Base-by-base conservation (phyloP, 2,888 invertebrate species). In the Cheilosia scutellata region DNA sequence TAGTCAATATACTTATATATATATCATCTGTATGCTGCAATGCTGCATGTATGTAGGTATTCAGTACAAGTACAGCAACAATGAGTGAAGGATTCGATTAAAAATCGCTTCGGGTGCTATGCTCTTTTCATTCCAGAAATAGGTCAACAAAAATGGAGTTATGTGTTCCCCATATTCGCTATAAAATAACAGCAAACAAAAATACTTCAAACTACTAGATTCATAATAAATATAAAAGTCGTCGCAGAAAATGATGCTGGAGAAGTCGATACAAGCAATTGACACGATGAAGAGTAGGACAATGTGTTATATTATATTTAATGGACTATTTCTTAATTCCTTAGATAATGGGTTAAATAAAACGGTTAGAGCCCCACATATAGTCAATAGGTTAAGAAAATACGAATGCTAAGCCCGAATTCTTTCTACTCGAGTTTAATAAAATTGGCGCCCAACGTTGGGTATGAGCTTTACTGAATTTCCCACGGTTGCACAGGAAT, bases 221-320 rank as follows among this genome's bases (percentile, higher is more conserved):
- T 49, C 66, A 66, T 65, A 6, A 66, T 65, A 33, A 9, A 53
- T 20, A 40, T 31, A 29, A 4, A 6, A 29, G 13, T 27, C 47
- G 37, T 51, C 11, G 9, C 53, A 42, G 60, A 42, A 27, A 53
- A 58, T 37, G 11, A 63, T 47, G n/a, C n/a, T n/a, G 49, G 20
- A 72, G 58, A 62, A 25, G 33, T 25, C 33, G 47, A 37, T 68
- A 25, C 58, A 79, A 79, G n/a, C 79, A 79, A 66, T 79, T 79
- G 79, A 79, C 79, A 79, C 58, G 42, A 62, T 53, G 37, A 66
- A 72, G 40, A 79, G 57, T 63, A 51, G 65, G 57, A 27, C 72
- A 72, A 65, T 63, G 42, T 44, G 55, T 76, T 57, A 66, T 42
- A 6, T 20, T 42, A 6, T 20, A 20, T 20, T 20, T 20, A 20